Evolutionary conservation across 2,888 invertebrate species (phyloP).

Genomic region (Gortyna flavago): DNA sequence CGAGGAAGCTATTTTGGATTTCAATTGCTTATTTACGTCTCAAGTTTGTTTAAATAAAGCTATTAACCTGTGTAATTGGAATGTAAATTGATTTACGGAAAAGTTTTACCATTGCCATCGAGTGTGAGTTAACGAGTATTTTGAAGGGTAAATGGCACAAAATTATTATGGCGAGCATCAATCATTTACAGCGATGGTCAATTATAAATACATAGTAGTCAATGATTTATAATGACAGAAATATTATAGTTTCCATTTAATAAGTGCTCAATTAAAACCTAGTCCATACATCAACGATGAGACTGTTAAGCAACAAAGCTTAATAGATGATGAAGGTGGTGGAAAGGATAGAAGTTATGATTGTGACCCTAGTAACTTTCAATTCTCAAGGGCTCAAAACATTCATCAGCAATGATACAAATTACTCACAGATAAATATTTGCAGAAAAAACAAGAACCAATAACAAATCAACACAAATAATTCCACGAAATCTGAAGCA

Average conservation of each 20-base stretch:
- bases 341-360: neutral
- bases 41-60: constrained; percentile 32
- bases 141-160: constrained; percentile 25
- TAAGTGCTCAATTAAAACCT: constrained; percentile 5
- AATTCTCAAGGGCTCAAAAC: too few species aligned
- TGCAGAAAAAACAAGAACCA: neutral
- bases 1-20: constrained; percentile 23
- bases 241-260: constrained; percentile 2
- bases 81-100: constrained; percentile 44
- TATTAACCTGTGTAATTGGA: constrained; percentile 39
- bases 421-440: neutral
- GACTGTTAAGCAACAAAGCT: neutral
- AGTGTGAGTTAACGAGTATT: constrained; percentile 33
- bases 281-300: neutral
- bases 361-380: neutral
- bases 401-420: neutral
- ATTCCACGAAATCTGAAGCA: constrained; percentile 4
- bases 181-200: constrained; percentile 25
- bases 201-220: constrained; percentile 42
- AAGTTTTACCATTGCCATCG: constrained; percentile 8
- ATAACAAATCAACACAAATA: constrained; percentile 3
- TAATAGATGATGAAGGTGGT: neutral
- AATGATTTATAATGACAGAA: constrained; percentile 41
- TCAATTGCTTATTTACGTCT: constrained; percentile 26
- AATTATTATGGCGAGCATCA: constrained; percentile 33